Percentiles rank a stretch among this genome's conserved stretches.
Conservation (phyloP, 2,113 vertebrate species). For the Harpagus bidentatus region DNA sequence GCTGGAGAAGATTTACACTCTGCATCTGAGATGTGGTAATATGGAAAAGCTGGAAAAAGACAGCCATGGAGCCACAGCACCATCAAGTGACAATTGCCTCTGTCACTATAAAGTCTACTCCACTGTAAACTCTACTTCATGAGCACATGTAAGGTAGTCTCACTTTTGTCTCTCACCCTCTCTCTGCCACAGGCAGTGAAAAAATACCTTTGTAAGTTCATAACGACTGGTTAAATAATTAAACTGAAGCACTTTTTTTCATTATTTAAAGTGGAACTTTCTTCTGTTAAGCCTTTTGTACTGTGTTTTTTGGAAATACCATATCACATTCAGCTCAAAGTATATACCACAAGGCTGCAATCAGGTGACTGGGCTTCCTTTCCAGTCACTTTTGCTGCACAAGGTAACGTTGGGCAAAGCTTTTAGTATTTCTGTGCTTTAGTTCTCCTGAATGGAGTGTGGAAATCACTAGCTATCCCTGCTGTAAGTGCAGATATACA, state of each 20-base stretch:
- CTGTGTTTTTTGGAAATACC: not conserved
- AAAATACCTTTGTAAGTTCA: not conserved
- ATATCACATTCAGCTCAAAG: fast-evolving
- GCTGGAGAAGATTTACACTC: constrained; percentile 11
- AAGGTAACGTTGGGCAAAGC: not conserved
- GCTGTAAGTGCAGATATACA: not conserved
- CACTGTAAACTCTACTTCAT: not conserved
- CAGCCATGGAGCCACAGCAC: constrained; percentile 53
- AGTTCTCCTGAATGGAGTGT: not conserved
- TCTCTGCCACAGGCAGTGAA: not conserved
- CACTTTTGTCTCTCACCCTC: not conserved
- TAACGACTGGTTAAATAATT: not conserved
- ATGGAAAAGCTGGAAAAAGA: not conserved
- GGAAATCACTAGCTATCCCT: not conserved
- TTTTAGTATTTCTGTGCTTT: not conserved
- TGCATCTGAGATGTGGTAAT: not conserved
- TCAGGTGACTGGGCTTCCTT: not conserved
- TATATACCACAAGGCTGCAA: not conserved
- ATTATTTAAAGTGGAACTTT: not conserved
- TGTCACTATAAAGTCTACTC: not conserved
- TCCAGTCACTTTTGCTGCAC: not conserved
- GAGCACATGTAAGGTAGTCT: not conserved
- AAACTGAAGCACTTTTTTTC: not conserved
- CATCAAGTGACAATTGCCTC: constrained; percentile 52
- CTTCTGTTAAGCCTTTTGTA: not conserved